Evolutionary conservation across 1,140 invertebrate species (phyloP).

Genomic region (Sweltsa coloradensis): DNA sequence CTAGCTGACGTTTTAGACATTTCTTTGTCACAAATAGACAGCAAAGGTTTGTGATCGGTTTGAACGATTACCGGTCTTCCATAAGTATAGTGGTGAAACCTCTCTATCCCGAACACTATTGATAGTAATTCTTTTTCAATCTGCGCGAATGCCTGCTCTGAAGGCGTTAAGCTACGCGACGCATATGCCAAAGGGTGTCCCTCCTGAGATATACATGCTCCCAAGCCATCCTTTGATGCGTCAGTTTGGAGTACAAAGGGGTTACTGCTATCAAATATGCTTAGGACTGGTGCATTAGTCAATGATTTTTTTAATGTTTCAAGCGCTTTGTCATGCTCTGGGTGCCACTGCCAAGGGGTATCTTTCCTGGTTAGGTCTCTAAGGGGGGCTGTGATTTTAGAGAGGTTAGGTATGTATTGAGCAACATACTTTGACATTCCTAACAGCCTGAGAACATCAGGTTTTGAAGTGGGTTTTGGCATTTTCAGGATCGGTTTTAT

Average conservation of each 20-base stretch:
- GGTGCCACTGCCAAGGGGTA: conserved; percentile 16
- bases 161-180: conserved; percentile 15
- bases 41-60: conserved; percentile 34
- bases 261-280: conserved; percentile 18
- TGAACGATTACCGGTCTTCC: conserved; percentile 28
- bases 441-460: conserved; percentile 17
- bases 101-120: conserved; percentile 30
- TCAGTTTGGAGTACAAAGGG: conserved; percentile 10
- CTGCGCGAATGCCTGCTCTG: conserved; percentile 25
- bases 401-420: conserved; percentile 25
- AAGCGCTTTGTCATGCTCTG: conserved; percentile 17
- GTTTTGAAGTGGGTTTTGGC: background rate
- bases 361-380: conserved; percentile 21
- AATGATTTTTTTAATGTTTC: conserved; percentile 20
- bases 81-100: conserved; percentile 29
- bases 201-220: conserved; percentile 19
- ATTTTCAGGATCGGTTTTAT: background rate
- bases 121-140: conserved; percentile 37
- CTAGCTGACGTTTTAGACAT: conserved; percentile 26
- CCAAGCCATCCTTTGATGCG: conserved; percentile 13
- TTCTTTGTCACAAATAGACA: conserved; percentile 28
- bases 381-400: conserved; percentile 18
- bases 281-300: conserved; percentile 20
- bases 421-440: conserved; percentile 28
- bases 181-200: conserved; percentile 25